Base-by-base conservation (phyloP, 2,113 vertebrate species). In the Etheostoma spectabile region DNA sequence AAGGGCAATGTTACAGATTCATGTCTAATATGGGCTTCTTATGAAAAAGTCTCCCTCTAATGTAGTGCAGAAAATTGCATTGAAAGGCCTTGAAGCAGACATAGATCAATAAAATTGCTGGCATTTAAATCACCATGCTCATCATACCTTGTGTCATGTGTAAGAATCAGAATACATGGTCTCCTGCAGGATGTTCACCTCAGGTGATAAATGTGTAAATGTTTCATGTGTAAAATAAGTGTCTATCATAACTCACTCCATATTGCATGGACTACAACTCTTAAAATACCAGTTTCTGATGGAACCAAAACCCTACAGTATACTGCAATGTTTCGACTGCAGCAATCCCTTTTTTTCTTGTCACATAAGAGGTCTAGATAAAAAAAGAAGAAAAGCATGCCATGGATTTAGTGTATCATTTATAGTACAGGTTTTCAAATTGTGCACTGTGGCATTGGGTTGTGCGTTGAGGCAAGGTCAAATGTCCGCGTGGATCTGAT, bases 61-160 rank as follows among this genome's bases (percentile, higher is more conserved):
- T 83, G 70, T 85, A 61, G 52, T 49, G 64, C 64, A 86, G 79
- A 77, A 89, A 89, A 89, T 80, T 83, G 66, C 84, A 84, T 67
- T 33, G 85, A 88, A 90, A 88, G 66, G 65, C 68, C 80, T 79
- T 74, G 76, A 74, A 91, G 79, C 69, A 78, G 88, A 86, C 75
- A 87, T 74, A 74, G 61, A 91, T 91, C 82, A 87, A 68, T 74
- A 74, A 74, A 80, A 80, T 68, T 74, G 86, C 73, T 80, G 78
- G 75, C 83, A 84, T 92, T 87, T 89, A 80, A 88, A 90, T 88
- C 70, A 79, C 48, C 5, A 33, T 64, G 77, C 77, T 89, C 57
- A 79, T 78, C 80, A 84, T 71, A 82, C 51, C 56, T 46, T 51
- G 30, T 24, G 12, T 63, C 51, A 69, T 22, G 22, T 59, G 52